These are phyloP conservation scores for Andrena trimmerana DNA, from an alignment of 2,888 invertebrate genomes.

Conservation along the genomic window DNA sequence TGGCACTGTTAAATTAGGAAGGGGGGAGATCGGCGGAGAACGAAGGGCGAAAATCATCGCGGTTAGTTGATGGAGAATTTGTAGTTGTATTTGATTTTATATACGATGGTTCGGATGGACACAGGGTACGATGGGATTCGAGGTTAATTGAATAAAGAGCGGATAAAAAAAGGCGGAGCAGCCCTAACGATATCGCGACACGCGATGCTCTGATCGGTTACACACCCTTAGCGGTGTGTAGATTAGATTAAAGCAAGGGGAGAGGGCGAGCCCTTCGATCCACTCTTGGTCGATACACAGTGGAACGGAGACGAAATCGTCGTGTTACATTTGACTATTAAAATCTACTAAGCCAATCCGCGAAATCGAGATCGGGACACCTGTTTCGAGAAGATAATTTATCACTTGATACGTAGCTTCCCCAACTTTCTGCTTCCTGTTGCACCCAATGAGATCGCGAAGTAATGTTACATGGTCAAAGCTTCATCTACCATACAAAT, in stretches of 20 bases:
- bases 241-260: slow-evolving; percentile 10
- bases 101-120: background rate
- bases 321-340: background rate
- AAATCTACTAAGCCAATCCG: background rate
- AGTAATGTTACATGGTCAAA: too few relatives aligned
- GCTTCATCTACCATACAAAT: too few relatives aligned
- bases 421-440: too few relatives aligned
- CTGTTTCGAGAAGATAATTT: too few relatives aligned
- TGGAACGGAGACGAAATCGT: background rate
- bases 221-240: slow-evolving; percentile 27
- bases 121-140: background rate
- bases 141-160: slow-evolving; percentile 59
- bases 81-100: background rate
- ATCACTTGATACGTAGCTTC: too few relatives aligned
- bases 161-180: slow-evolving; percentile 39
- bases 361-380: background rate
- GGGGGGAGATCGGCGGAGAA: background rate
- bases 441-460: too few relatives aligned
- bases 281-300: background rate
- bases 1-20: background rate
- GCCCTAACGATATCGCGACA: slow-evolving; percentile 57
- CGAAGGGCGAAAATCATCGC: background rate
- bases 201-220: slow-evolving; percentile 55
- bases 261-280: background rate
- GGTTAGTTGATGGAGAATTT: background rate